These are phyloP conservation scores for Lophotis ruficrista DNA, from an alignment of 2,113 vertebrate species.

Conservation along the genomic window DNA sequence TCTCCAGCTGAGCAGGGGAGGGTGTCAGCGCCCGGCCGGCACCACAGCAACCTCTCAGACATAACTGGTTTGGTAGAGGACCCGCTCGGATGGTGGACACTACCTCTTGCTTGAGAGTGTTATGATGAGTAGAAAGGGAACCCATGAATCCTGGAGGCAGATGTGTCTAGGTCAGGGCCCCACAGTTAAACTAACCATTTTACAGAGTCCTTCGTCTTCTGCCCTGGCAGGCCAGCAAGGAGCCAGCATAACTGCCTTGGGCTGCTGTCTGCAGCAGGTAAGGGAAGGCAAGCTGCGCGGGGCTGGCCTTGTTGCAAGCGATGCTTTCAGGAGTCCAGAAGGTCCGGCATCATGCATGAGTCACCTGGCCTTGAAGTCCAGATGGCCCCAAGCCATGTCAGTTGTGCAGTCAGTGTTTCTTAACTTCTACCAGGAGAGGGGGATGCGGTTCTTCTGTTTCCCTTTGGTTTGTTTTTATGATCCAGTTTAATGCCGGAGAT, in stretches of 20 bases:
- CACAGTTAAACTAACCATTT: background rate
- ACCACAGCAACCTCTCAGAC: fast-evolving
- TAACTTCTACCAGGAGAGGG: background rate
- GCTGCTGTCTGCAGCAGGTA: background rate
- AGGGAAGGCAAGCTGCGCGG: fast-evolving
- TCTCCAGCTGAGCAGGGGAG: background rate
- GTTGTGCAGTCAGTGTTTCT: background rate
- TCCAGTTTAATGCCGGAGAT: background rate
- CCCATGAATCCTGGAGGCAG: background rate
- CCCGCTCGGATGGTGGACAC: fast-evolving
- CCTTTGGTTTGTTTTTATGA: background rate
- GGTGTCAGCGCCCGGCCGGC: fast-evolving
- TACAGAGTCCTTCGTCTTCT: background rate
- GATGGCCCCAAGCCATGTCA: background rate
- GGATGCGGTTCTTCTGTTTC: background rate
- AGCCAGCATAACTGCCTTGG: background rate
- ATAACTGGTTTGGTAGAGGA: background rate
- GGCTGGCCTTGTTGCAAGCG: background rate
- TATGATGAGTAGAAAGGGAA: background rate
- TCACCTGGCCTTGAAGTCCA: background rate
- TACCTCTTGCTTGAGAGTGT: background rate
- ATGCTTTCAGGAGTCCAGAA: background rate
- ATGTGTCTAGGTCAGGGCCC: background rate
- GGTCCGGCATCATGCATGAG: fast-evolving
- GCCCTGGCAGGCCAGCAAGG: background rate